Evolutionary conservation across 2,797 vertebrate species (phyloP).

Genomic region (Notoglanidium macrostoma): DNA sequence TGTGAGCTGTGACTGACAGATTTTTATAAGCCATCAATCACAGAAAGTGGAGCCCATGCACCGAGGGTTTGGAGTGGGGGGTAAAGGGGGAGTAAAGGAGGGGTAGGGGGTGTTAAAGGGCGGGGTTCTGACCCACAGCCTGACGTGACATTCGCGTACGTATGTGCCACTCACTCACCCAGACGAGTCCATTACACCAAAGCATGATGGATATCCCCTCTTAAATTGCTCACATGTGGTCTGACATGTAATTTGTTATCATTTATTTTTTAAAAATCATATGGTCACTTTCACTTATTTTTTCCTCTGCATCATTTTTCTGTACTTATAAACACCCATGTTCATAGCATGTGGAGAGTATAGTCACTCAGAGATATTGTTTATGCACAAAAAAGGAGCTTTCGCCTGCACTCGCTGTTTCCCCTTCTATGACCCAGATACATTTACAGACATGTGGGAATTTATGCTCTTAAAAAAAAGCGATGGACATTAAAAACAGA

Average conservation of each 20-base stretch:
- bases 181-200: slow-evolving; percentile 79
- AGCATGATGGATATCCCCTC: slow-evolving; percentile 77
- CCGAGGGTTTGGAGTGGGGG: slow-evolving; percentile 58
- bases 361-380: neutral
- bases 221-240: slow-evolving; percentile 70
- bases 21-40: slow-evolving; percentile 78
- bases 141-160: slow-evolving; percentile 76
- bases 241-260: slow-evolving; percentile 79
- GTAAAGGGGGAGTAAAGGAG: neutral
- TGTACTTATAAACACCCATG: neutral
- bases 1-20: slow-evolving; percentile 58
- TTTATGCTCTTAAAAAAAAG: slow-evolving; percentile 17
- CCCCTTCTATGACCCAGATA: slow-evolving; percentile 30
- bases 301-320: neutral
- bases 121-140: slow-evolving; percentile 75
- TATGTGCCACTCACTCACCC: slow-evolving; percentile 70
- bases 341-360: too few relatives aligned
- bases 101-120: neutral
- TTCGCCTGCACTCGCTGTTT: slow-evolving; percentile 20
- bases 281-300: slow-evolving; percentile 65
- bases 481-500: neutral
- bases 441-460: slow-evolving; percentile 49
- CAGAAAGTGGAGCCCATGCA: slow-evolving; percentile 65
- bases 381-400: slow-evolving; percentile 18
- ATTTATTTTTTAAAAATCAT: slow-evolving; percentile 69